Evolutionary conservation across 1,140 invertebrate species (phyloP), one percentile per base, ranked within the genome.

Genomic region (Lasioglossum baleicum): DNA sequence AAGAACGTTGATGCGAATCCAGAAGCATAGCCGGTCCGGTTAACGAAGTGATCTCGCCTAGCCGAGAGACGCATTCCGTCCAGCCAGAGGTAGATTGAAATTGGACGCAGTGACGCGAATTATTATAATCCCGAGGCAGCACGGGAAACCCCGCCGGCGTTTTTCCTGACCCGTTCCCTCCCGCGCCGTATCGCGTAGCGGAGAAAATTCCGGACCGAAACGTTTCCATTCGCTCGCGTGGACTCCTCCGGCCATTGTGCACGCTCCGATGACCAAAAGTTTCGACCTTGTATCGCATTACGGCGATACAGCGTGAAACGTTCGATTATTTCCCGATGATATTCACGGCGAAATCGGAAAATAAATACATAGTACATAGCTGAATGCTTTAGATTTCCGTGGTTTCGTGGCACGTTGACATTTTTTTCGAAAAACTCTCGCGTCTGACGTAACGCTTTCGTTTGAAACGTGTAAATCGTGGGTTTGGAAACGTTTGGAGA

Each of bases 31-130:
- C 61, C 61, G 65, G 20, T 42, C 60, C 82, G 51, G 79, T 85
- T 85, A 84, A 76, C 78, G 81, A 83, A 80, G 76, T 64, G 75
- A 70, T 82, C 69, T 65, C 63, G 70, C 42, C 67, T 56, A n/a
- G 3, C 65, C 76, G 73, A 15, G 69, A 70, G 81, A 82, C 63
- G 67, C 76, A 66, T 71, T 83, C 56, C 26, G 56, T 56, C 58
- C 35, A 80, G 85, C 83, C 81, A 82, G 71, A 83, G 86, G 84
- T 85, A 90, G 83, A 92, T 91, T 91, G 90, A 91, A 90, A 91
- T 91, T 91, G 90, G 85, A 90, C 80, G 84, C 91, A 91, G 89
- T 84, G 88, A 90, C 75, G 90, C 90, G 90, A 90, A 91, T 91
- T 92, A 91, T 92, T 92, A 92, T 91, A 91, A 92, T 92, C 90